Conservation (phyloP, 2,113 vertebrate species). For the Charina bottae region DNA sequence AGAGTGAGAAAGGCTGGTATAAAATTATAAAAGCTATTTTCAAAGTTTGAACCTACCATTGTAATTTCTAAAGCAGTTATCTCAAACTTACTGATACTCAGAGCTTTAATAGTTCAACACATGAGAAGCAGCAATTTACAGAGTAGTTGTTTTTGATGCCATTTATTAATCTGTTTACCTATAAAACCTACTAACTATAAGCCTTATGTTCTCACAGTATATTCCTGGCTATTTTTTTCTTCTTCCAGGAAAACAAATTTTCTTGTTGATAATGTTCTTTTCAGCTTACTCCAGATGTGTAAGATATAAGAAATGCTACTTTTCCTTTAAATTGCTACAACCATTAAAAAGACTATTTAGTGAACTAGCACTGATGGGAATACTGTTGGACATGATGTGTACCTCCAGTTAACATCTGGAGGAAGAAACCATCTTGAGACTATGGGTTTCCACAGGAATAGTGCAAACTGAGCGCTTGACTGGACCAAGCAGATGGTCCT, state of each 20-base stretch:
- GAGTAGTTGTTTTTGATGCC: neutral
- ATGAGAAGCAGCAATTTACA: rapidly evolving
- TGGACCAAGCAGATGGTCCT: constrained; percentile 27
- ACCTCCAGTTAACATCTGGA: rapidly evolving
- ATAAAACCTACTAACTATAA: neutral
- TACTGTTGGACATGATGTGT: neutral
- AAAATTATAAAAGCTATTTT: neutral
- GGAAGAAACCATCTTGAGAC: neutral
- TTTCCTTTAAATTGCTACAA: neutral
- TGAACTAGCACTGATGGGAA: neutral
- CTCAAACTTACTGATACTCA: neutral
- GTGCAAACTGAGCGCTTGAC: neutral
- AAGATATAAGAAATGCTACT: neutral
- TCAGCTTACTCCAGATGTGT: rapidly evolving
- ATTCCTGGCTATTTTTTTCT: neutral
- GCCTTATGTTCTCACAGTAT: neutral
- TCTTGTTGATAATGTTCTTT: neutral
- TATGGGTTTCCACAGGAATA: neutral
- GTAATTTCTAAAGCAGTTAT: neutral
- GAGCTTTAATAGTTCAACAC: neutral
- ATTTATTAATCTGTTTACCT: neutral
- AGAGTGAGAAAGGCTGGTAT: neutral
- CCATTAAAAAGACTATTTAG: neutral
- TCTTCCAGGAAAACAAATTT: neutral
- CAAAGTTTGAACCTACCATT: neutral